Evolutionary conservation across 2,888 invertebrate genomes (phyloP), one percentile per base, ranked within the genome.

Genomic region (Drosophila mimica): DNA sequence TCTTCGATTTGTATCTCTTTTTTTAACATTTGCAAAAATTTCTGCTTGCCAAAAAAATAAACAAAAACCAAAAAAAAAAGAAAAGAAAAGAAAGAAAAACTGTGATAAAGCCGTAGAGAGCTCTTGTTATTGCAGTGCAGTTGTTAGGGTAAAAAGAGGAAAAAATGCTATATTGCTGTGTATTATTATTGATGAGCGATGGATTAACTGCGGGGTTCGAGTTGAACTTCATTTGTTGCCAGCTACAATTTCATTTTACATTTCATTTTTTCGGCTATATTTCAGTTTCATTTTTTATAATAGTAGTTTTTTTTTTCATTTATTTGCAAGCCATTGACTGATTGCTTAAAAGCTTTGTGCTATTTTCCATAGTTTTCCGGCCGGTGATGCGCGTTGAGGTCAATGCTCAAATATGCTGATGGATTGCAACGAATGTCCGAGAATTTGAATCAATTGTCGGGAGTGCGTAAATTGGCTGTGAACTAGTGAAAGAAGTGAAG

Each of bases 111-210:
- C 46, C 62, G 31, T 60, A 30, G 58, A 73, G 68, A 40, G 72
- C 48, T 74, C 59, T 81, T 81, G 70, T 70, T 68, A 56, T 51
- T 70, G 65, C 69, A 63, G 52, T 33, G 51, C 49, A 61, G 70
- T 80, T 83, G 83, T 77, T 84, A 70, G 66, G 76, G 64, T 60
- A 38, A 38, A 38, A 34, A 34, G 0, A 11, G 65, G 34, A 78
- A 48, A 34, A 76, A 48, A 58, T 68, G 60, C 71, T 83, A 73
- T 75, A 83, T 87, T 83, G 81, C 70, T 79, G 66, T 72, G 79
- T 79, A 81, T 83, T 86, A 79, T 76, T 83, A 82, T 87, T 87
- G 87, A 87, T 74, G 87, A 67, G 73, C 59, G 60, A 40, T 54
- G 82, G 54, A 53, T 58, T n/a, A 30, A 43, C 36, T 15, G 38